A percentile compares a stretch with the other conserved stretches of the same genome.
These are phyloP conservation scores for Nebria ingens DNA, from an alignment of 1,140 invertebrate genomes.

Conservation along the genomic window DNA sequence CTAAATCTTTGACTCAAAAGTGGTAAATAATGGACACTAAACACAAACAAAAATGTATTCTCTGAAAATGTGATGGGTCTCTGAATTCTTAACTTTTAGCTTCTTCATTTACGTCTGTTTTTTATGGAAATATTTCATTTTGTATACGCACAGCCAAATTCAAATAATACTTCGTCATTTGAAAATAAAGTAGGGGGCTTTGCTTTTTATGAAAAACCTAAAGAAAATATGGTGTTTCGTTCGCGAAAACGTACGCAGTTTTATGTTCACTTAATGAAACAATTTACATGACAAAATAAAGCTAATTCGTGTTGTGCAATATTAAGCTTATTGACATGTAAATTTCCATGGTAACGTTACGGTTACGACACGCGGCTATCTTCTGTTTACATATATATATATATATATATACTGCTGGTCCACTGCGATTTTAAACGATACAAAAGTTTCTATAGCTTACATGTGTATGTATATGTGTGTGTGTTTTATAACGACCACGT, in stretches of 20 bases:
- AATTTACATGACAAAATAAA: slow-evolving; percentile 8
- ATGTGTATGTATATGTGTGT: too few species aligned
- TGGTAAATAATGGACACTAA: too few species aligned
- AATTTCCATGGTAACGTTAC: neutral
- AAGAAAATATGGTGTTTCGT: neutral
- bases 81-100: too few species aligned
- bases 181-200: neutral
- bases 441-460: too few species aligned
- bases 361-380: too few species aligned
- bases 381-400: too few species aligned
- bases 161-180: too few species aligned
- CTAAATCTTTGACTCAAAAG: neutral
- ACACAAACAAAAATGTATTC: too few species aligned
- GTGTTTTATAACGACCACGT: too few species aligned
- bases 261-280: slow-evolving; percentile 4
- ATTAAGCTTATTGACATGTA: slow-evolving; percentile 7
- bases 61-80: too few species aligned
- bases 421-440: neutral
- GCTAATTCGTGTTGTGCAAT: neutral
- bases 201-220: neutral
- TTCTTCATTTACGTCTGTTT: too few species aligned
- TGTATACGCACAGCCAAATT: too few species aligned
- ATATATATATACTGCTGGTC: neutral
- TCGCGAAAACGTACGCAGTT: neutral
- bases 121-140: neutral